These are phyloP conservation scores for Propsilocerus akamusi DNA, from an alignment of 1,140 invertebrate genomes.

Conservation along the genomic window DNA sequence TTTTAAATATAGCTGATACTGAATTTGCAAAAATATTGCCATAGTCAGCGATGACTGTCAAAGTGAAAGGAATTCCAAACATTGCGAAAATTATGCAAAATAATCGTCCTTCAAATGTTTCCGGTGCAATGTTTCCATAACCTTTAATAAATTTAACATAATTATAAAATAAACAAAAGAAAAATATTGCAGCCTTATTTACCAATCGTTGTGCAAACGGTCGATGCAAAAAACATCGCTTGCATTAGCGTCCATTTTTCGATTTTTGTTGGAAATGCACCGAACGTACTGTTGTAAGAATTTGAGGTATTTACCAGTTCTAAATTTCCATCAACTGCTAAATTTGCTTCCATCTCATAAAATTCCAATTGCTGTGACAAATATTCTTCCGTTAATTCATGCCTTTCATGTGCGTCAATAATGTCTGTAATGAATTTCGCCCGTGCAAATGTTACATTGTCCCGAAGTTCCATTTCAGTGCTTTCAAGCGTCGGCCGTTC, in stretches of 20 bases:
- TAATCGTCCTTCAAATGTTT: constrained; percentile 61
- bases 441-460: neutral
- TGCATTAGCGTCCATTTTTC: constrained; percentile 59
- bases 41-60: constrained; percentile 84
- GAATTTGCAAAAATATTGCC: constrained; percentile 70
- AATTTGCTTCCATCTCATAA: constrained; percentile 31
- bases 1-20: constrained; percentile 41
- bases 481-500: neutral
- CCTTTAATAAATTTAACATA: constrained; percentile 35
- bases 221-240: constrained; percentile 68
- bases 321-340: constrained; percentile 40
- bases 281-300: constrained; percentile 18
- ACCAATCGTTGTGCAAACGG: constrained; percentile 70
- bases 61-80: constrained; percentile 79
- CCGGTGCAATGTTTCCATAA: constrained; percentile 88
- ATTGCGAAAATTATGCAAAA: constrained; percentile 88
- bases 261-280: constrained; percentile 30
- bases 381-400: neutral
- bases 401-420: neutral
- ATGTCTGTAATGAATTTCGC: neutral
- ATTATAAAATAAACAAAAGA: neutral
- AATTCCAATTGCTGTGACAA: neutral
- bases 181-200: constrained; percentile 16
- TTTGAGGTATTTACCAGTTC: constrained; percentile 19
- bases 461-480: neutral